Conservation (phyloP, 2,797 vertebrate species). For the Cheirogaleus major region DNA sequence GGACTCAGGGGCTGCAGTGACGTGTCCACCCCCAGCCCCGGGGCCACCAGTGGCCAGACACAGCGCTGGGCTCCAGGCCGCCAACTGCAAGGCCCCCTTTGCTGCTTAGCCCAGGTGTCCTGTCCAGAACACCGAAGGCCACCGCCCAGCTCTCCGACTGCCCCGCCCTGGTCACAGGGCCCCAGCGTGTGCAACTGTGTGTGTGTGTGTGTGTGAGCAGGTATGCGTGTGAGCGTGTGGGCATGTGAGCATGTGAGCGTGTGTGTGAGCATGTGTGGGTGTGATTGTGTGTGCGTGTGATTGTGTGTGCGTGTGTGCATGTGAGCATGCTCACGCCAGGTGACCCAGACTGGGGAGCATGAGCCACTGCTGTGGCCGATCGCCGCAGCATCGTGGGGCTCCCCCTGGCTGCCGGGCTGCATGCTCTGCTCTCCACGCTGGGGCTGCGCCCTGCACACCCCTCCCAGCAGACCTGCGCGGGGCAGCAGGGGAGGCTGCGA, state of each 20-base stretch:
- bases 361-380: background rate
- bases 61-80: background rate
- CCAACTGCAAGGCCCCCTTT: fast-evolving
- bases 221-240: no score
- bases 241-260: no score
- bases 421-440: fast-evolving
- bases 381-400: no score
- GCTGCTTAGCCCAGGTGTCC: background rate
- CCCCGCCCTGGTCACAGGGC: background rate
- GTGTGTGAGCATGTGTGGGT: no score
- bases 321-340: background rate
- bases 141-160: background rate
- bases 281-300: no score
- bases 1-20: background rate
- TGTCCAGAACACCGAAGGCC: fast-evolving
- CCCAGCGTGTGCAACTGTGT: fast-evolving
- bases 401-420: background rate
- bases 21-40: no score
- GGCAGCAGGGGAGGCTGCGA: no score
- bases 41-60: no score
- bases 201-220: no score
- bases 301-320: no score
- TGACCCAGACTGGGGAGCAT: background rate
- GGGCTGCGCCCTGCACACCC: background rate
- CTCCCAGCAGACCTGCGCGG: fast-evolving